Evolutionary conservation across 2,888 invertebrate species (phyloP).

Genomic region (Thymelicus sylvestris): DNA sequence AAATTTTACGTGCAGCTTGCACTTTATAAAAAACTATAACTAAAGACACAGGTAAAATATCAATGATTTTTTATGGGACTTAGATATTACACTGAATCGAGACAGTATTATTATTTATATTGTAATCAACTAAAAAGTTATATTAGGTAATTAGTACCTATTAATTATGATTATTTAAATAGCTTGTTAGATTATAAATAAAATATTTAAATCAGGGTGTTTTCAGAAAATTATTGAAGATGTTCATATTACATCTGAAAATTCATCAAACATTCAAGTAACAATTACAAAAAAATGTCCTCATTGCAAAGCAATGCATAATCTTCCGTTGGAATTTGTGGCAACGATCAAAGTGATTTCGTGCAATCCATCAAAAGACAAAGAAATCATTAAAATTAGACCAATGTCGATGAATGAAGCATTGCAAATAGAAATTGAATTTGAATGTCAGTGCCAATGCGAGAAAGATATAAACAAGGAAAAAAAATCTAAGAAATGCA

Average conservation of each 20-base stretch:
- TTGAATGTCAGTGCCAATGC: slow-evolving; percentile 91
- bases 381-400: slow-evolving; percentile 41
- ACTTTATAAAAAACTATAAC: no score
- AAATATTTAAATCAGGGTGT: not conserved
- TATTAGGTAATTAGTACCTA: no score
- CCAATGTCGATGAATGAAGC: slow-evolving; percentile 88
- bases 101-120: no score
- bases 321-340: slow-evolving; percentile 39
- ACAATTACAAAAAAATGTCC: not conserved
- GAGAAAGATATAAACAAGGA: slow-evolving; percentile 53
- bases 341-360: slow-evolving; percentile 50
- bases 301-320: slow-evolving; percentile 13
- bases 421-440: slow-evolving; percentile 86
- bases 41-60: no score
- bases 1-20: no score
- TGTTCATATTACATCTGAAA: slow-evolving; percentile 1
- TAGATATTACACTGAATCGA: no score
- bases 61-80: no score
- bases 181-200: not conserved
- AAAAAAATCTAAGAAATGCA: slow-evolving; percentile 67
- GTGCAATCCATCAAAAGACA: slow-evolving; percentile 43
- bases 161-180: no score
- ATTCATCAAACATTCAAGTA: slow-evolving; percentile 13
- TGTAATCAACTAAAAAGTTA: no score
- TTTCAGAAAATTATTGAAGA: slow-evolving; percentile 25